Conservation (phyloP, 2,113 vertebrate genomes). For the Cardinalis cardinalis region DNA sequence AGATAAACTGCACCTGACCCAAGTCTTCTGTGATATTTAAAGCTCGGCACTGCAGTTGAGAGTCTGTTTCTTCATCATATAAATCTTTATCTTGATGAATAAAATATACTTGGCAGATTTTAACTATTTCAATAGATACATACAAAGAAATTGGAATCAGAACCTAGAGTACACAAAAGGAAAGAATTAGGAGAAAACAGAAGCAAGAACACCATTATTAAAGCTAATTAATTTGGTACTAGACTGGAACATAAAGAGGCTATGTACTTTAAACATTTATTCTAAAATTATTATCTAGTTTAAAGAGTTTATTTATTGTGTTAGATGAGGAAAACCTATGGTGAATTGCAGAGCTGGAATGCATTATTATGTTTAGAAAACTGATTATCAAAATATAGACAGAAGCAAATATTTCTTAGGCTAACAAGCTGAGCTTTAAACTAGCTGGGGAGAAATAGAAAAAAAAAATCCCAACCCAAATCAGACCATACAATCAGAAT, state of each 20-base stretch:
- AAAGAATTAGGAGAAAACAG: neutral
- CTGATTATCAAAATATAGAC: slow-evolving; percentile 21
- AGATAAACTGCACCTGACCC: slow-evolving; percentile 96
- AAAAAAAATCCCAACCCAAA: neutral
- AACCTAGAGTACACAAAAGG: slow-evolving; percentile 74
- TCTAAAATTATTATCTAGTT: neutral
- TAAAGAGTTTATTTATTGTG: slow-evolving; percentile 33
- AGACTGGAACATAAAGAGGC: neutral
- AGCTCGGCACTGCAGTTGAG: slow-evolving; percentile 91
- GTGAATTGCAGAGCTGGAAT: slow-evolving; percentile 19
- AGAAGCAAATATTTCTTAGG: slow-evolving; percentile 34
- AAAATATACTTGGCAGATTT: slow-evolving; percentile 96
- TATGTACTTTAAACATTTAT: neutral
- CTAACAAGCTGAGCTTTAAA: slow-evolving; percentile 45
- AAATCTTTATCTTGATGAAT: slow-evolving; percentile 94
- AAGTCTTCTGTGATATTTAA: slow-evolving; percentile 97
- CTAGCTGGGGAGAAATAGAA: slow-evolving; percentile 27
- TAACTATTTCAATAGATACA: slow-evolving; percentile 97
- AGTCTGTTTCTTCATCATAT: slow-evolving; percentile 95
- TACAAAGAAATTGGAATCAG: slow-evolving; percentile 97
- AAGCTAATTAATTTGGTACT: neutral
- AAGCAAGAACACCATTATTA: neutral
- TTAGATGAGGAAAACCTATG: slow-evolving; percentile 29
- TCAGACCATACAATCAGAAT: slow-evolving; percentile 26
- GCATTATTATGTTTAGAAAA: slow-evolving; percentile 12